Evolutionary conservation across 2,888 invertebrate genomes (phyloP), one percentile per base, ranked within the genome.

Genomic region (Diarsia rubi): DNA sequence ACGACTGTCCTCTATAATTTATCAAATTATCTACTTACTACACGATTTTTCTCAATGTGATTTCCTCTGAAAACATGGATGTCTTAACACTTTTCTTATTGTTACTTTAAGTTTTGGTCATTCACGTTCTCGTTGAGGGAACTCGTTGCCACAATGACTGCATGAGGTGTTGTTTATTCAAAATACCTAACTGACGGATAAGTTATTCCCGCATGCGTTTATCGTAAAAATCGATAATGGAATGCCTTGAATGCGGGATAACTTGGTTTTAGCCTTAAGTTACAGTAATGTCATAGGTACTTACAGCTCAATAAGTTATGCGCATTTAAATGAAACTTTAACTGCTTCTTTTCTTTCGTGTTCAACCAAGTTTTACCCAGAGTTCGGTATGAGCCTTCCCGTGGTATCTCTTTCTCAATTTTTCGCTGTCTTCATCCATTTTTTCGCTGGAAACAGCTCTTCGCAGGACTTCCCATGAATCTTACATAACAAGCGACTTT

Each of bases 191-290:
- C 49, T 62, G 68, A 54, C 31, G 27, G 24, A 66, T 67, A 59
- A 63, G n/a, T 65, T 67, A 59, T 73, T 64, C 82, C 86, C 81
- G 75, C 80, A 74, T 81, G 73, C 27, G 65, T 81, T 84, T 79
- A 75, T 78, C 74, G 64, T 64, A 68, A 73, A 75, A 86, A 86
- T 86, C 85, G 78, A 86, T 86, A 77, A 63, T 64, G 69, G 54
- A 71, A 59, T 64, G 52, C 24, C 24, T 21, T 54, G 44, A 67
- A 83, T 78, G 75, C 71, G 83, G 83, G 78, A 71, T 63, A 62
- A 24, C 19, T 60, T 62, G 27, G 52, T 65, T 62, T 73, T 79
- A 69, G 68, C 14, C 16, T 31, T 8, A 62, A 69, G 73, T 62
- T 24, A 63, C 57, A 44, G 12, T 60, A 54, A 24, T 57, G 49